Evolutionary conservation across 2,113 vertebrate genomes (phyloP).

Genomic region (Eulemur rufifrons): DNA sequence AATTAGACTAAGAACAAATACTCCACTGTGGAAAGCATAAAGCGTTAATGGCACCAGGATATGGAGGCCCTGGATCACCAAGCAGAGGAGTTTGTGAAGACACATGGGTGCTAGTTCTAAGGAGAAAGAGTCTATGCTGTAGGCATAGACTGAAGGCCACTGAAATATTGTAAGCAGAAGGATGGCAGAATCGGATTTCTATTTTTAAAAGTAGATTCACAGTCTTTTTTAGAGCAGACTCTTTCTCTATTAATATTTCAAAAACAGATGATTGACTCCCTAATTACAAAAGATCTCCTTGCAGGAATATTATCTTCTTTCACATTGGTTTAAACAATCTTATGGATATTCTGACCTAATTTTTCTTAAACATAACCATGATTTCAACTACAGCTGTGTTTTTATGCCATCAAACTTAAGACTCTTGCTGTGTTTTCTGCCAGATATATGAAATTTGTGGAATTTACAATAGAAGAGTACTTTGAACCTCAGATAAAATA

Average conservation of each 20-base stretch:
- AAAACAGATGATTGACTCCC: background rate
- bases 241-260: background rate
- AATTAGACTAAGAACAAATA: background rate
- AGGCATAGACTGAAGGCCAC: background rate
- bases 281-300: background rate
- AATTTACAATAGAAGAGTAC: background rate
- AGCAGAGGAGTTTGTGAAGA: background rate
- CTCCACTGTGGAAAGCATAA: fast-evolving
- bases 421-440: background rate
- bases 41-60: background rate
- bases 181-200: background rate
- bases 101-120: background rate
- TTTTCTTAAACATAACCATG: background rate
- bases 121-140: background rate
- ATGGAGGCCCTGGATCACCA: background rate
- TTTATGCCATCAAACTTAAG: background rate
- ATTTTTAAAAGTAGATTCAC: background rate
- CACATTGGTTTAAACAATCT: background rate
- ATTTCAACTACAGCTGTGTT: background rate
- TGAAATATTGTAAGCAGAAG: background rate
- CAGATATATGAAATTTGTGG: background rate
- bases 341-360: background rate
- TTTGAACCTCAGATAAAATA: background rate
- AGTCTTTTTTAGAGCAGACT: background rate
- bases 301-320: background rate